phyloP scores from a whole-genome alignment of 2,888 invertebrate genomes.

The Ennomos quercinarius region DNA sequence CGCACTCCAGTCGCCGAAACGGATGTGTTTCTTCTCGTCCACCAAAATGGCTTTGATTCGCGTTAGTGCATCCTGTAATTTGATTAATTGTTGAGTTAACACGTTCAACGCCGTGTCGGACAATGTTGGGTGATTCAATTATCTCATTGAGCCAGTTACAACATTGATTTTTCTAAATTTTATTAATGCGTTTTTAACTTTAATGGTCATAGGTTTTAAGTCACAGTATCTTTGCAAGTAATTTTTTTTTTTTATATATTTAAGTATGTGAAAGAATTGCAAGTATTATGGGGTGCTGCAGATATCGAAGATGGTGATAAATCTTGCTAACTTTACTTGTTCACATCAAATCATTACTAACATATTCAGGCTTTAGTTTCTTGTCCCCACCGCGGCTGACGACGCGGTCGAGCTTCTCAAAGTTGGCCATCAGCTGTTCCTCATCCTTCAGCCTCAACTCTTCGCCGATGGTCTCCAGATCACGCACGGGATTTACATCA shows the following conservation, averaged over 20 bases:
- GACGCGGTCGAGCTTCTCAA: slow-evolving; percentile 95
- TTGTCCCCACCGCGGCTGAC: slow-evolving; percentile 96
- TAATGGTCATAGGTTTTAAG: no score
- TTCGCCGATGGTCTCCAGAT: slow-evolving; percentile 98
- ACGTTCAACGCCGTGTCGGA: no score
- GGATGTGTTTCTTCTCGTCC: slow-evolving; percentile 96
- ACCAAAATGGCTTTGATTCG: slow-evolving; percentile 94
- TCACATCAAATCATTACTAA: slow-evolving; percentile 53
- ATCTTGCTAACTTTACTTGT: no score
- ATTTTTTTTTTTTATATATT: no score
- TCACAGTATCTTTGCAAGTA: no score
- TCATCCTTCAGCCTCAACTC: slow-evolving; percentile 98
- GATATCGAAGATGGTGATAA: no score
- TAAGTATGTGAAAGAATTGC: no score
- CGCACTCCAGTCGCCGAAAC: slow-evolving; percentile 96
- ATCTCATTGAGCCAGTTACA: no score
- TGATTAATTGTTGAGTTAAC: neutral
- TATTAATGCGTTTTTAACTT: no score
- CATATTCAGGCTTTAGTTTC: slow-evolving; percentile 97
- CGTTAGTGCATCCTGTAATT: slow-evolving; percentile 90
- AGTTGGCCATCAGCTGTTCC: slow-evolving; percentile 91
- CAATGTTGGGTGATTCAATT: no score
- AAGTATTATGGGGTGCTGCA: no score
- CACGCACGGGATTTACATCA: slow-evolving; percentile 98
- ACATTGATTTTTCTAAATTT: no score